These are phyloP conservation scores for Macropus fuliginosus DNA, from an alignment of 2,797 vertebrate species.

Conservation along the genomic window DNA sequence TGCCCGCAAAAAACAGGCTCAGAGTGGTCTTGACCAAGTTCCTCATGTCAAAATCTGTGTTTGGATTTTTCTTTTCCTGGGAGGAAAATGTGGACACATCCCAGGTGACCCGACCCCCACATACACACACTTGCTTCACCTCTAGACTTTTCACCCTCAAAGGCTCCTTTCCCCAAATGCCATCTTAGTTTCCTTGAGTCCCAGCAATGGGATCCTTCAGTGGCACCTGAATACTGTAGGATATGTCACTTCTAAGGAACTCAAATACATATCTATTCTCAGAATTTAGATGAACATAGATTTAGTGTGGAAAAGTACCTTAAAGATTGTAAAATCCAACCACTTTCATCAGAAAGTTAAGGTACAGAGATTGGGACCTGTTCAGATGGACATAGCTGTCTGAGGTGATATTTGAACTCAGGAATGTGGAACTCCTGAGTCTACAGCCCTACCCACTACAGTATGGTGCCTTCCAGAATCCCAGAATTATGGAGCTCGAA, in stretches of 20 bases:
- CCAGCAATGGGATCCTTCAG: not conserved
- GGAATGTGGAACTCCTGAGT: not conserved
- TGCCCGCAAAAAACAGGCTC: conserved; percentile 76
- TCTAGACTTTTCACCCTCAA: not conserved
- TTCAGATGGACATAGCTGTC: not conserved
- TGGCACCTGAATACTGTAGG: not conserved
- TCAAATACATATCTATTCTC: not conserved
- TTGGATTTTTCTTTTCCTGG: conserved; percentile 73
- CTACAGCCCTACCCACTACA: not conserved
- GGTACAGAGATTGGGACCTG: not conserved
- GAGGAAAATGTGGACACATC: not conserved
- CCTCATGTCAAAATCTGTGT: conserved; percentile 63
- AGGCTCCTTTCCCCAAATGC: not conserved
- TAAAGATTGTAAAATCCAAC: not conserved
- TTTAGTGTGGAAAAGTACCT: not conserved
- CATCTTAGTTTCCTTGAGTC: not conserved
- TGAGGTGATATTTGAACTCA: not conserved
- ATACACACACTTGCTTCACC: not conserved
- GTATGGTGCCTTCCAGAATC: not conserved
- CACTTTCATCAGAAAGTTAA: not conserved
- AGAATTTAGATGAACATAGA: not conserved
- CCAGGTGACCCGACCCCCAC: not conserved
- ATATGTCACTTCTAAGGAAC: not conserved
- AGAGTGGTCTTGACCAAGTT: conserved; percentile 66
- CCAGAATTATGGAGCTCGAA: not conserved